Conservation (phyloP, 2,888 invertebrate species). For the Salticus scenicus region DNA sequence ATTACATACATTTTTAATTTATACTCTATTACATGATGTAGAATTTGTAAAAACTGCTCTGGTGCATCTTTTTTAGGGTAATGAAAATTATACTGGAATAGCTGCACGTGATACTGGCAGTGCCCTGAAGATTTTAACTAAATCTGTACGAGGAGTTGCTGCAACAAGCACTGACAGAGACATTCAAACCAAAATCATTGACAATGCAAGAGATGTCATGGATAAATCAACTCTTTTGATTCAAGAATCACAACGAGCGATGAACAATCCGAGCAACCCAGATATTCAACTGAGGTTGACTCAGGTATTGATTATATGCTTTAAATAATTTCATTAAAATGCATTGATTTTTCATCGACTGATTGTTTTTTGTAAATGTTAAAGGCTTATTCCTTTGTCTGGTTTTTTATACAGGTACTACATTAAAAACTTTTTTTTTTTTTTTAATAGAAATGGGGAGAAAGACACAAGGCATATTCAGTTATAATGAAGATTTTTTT, state of each 20-base stretch:
- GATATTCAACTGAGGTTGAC: conserved; percentile 81
- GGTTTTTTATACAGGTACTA: neutral
- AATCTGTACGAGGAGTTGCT: conserved; percentile 86
- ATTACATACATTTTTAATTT: too few relatives aligned
- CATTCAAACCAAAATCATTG: conserved; percentile 78
- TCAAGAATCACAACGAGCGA: conserved; percentile 86
- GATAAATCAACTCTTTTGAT: conserved; percentile 85
- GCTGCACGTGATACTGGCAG: conserved; percentile 88
- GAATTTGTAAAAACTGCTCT: too few relatives aligned
- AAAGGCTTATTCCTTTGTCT: too few relatives aligned
- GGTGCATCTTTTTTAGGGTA: conserved; percentile 79
- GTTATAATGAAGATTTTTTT: too few relatives aligned
- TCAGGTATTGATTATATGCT: conserved; percentile 79
- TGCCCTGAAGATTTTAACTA: conserved; percentile 84
- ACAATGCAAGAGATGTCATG: conserved; percentile 85
- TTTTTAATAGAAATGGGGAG: too few relatives aligned
- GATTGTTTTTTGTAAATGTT: too few relatives aligned
- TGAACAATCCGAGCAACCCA: conserved; percentile 82
- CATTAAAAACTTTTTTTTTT: too few relatives aligned
- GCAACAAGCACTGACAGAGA: conserved; percentile 82
- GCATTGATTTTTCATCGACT: too few relatives aligned
- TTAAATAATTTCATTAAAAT: too few relatives aligned
- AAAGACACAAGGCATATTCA: too few relatives aligned
- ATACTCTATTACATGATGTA: neutral
- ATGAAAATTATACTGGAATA: conserved; percentile 86